Percentiles rank a stretch among this genome's conserved stretches.
phyloP scores from a whole-genome alignment of 2,797 vertebrate species.

The Protosalanx chinensis region DNA sequence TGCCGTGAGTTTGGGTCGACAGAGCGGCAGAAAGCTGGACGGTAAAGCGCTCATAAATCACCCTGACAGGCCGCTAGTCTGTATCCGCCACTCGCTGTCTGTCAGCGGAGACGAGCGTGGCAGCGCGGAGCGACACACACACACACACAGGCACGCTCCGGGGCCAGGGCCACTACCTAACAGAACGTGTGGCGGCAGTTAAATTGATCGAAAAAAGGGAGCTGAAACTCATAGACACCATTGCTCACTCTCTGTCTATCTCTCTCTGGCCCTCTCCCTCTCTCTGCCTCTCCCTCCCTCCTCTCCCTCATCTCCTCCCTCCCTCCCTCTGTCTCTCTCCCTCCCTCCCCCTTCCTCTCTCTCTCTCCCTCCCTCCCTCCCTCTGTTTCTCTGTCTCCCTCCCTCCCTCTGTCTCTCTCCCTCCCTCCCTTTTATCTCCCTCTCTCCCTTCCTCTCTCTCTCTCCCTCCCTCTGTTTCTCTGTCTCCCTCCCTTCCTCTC shows the following conservation, averaged over 20 bases:
- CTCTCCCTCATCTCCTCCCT: background rate
- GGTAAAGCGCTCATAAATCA: conserved; percentile 92
- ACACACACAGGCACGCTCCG: conserved; percentile 35
- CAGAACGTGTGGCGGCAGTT: conserved; percentile 79
- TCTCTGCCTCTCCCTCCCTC: too few relatives aligned
- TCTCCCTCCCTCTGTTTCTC: background rate
- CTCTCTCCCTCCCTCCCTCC: background rate
- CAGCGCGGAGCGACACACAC: conserved; percentile 47
- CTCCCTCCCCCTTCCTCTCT: background rate
- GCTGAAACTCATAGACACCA: conserved; percentile 44
- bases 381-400: background rate
- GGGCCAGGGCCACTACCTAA: conserved; percentile 80
- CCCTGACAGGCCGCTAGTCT: conserved; percentile 84
- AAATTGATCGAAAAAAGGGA: conserved; percentile 88
- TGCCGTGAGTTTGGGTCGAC: conserved; percentile 79
- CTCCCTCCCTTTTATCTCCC: background rate
- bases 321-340: background rate
- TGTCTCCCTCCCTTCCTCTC: conserved; percentile 9
- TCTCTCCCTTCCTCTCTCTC: conserved; percentile 17
- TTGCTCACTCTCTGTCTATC: background rate
- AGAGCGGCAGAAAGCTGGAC: conserved; percentile 80
- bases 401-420: conserved; percentile 21
- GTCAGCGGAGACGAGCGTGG: conserved; percentile 31
- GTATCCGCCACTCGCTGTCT: conserved; percentile 33
- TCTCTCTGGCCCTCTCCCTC: background rate